phyloP scores from a whole-genome alignment of 2,888 invertebrate species.

The Heliconius erato region DNA sequence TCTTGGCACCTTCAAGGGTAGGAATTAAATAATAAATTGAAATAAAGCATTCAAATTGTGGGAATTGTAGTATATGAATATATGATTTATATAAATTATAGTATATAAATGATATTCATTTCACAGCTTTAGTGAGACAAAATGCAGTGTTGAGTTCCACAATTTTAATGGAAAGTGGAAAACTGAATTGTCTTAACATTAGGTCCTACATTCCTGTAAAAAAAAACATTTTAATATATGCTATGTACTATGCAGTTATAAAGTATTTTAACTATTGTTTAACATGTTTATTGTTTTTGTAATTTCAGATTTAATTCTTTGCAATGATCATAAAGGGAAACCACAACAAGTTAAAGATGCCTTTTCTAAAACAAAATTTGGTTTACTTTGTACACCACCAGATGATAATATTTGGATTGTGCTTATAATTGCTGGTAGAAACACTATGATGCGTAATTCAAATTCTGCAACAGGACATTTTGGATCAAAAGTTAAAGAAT shows the following conservation, averaged over 20 bases:
- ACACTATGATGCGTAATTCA: conserved; percentile 84
- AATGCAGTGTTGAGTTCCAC: neutral
- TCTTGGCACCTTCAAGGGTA: neutral
- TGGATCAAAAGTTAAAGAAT: conserved; percentile 87
- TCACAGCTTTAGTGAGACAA: neutral
- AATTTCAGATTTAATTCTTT: conserved; percentile 86
- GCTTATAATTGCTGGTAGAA: conserved; percentile 87
- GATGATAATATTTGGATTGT: conserved; percentile 83
- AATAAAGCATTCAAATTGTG: neutral
- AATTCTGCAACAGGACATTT: conserved; percentile 85
- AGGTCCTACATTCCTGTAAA: neutral
- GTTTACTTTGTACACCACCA: conserved; percentile 68
- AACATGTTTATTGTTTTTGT: neutral
- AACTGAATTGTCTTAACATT: neutral
- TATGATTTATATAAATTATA: too few species aligned
- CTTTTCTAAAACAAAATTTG: conserved; percentile 83
- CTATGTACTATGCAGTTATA: too few species aligned
- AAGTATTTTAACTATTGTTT: too few species aligned
- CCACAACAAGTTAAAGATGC: conserved; percentile 77
- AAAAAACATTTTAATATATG: too few species aligned
- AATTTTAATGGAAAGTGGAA: neutral
- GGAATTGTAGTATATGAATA: too few species aligned
- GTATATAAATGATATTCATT: too few species aligned
- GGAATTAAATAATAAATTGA: neutral
- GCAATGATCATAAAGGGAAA: conserved; percentile 82